These are phyloP conservation scores for Anoura caudifer DNA, from an alignment of 2,113 vertebrate genomes.

Conservation along the genomic window DNA sequence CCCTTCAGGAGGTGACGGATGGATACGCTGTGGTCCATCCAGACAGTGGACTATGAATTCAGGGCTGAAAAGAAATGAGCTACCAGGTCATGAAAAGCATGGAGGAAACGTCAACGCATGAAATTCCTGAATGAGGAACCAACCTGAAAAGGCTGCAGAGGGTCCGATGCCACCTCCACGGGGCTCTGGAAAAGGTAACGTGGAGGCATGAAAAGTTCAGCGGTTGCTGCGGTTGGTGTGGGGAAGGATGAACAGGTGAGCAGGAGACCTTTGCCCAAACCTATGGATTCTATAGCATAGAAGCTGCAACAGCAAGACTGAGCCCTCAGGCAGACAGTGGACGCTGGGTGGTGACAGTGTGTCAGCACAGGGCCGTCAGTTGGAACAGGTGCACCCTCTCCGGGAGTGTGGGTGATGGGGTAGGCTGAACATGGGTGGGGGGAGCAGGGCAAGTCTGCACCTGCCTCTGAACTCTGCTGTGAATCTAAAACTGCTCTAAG, in stretches of 20 bases:
- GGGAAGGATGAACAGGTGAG: not conserved
- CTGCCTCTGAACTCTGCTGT: not conserved
- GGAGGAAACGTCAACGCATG: fast-evolving
- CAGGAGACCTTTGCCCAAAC: not conserved
- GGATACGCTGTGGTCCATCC: fast-evolving
- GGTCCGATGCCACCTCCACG: fast-evolving
- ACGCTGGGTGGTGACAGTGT: fast-evolving
- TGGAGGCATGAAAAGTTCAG: fast-evolving
- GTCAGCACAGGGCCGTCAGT: fast-evolving
- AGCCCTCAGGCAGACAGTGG: fast-evolving
- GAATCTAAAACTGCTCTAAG: no score
- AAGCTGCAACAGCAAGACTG: not conserved
- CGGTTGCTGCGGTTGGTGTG: fast-evolving
- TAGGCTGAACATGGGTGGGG: not conserved
- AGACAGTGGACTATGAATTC: fast-evolving
- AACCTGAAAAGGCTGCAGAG: fast-evolving
- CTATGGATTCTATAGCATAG: no score
- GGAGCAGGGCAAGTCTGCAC: no score
- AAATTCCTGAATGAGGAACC: not conserved
- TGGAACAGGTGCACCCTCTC: fast-evolving
- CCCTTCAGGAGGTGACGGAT: fast-evolving
- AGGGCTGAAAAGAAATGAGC: fast-evolving
- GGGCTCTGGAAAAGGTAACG: fast-evolving
- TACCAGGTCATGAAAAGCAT: not conserved
- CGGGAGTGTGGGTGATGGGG: not conserved